Base-by-base conservation (phyloP, 2,797 vertebrate genomes). In the Lepus townsendii region DNA sequence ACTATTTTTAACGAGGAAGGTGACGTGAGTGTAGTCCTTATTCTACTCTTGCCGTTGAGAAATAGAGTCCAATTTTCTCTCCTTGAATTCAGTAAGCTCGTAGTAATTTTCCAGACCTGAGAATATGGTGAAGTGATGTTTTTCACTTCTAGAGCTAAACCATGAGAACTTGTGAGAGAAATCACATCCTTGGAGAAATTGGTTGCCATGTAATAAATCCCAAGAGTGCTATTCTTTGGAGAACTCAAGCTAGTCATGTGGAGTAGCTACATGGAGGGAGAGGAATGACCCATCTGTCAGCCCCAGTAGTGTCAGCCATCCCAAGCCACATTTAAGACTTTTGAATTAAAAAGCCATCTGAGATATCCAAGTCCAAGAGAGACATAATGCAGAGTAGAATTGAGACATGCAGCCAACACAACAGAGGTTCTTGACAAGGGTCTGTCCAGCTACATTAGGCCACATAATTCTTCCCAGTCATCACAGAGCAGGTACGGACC, bases 201-300 rank as follows among this genome's bases (percentile, higher is more conserved):
- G 93, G 7, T 4, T 79, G 3, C 12, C 50, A 4, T 16, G 7
- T 69, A 62, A 88, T 9, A 69, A 90, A 47, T n/a, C 38, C 7
- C 32, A 38, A 32, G 38, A 83, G 35, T 0, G 38, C 4, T 6
- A 24, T 80, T 69, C 5, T 63, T 73, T 32, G 35, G 26, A 54
- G 54, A 90, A 92, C 6, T 1, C 22, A 47, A 65, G 6, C 5
- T 26, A 3, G 24, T 60, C 27, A 60, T 26, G 1, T 5, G 3
- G 10, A 72, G 11, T 32, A 8, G 10, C 1, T 24, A 3, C 20
- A 4, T 32, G 10, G 6, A 65, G 10, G 42, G 5, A 66, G 3
- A 52, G 5, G 30, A 14, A 47, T n/a, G 12, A 24, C 3, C 0
- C 24, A 3, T 1, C 0, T 26, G 3, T 1, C 3, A 89, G 30